Percentiles rank a stretch among this genome's conserved stretches.
These are phyloP conservation scores for Mastacembelus armatus DNA, from an alignment of 2,797 vertebrate genomes.

Conservation along the genomic window DNA sequence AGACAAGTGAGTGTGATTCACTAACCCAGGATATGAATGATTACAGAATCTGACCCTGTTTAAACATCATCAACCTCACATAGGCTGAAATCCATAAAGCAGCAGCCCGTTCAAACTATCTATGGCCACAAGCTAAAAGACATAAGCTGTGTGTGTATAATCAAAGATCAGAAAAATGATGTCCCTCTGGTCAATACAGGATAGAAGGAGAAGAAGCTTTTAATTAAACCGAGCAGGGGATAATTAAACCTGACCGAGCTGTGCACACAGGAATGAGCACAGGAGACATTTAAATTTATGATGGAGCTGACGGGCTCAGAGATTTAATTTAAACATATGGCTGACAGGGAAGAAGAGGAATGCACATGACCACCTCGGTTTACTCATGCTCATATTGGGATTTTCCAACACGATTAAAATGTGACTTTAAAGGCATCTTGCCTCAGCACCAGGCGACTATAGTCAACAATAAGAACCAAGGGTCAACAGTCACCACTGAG, in stretches of 20 bases:
- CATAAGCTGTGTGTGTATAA: background rate
- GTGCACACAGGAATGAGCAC: background rate
- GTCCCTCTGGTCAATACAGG: slow-evolving; percentile 36
- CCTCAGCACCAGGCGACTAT: too few relatives aligned
- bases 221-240: slow-evolving; percentile 24
- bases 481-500: too few relatives aligned
- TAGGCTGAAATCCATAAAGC: slow-evolving; percentile 5
- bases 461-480: too few relatives aligned
- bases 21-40: too few relatives aligned
- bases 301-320: too few relatives aligned
- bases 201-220: slow-evolving; percentile 11
- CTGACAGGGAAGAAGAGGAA: background rate
- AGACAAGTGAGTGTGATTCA: too few relatives aligned
- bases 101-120: background rate
- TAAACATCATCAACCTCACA: background rate
- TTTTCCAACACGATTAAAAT: too few relatives aligned
- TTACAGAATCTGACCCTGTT: too few relatives aligned
- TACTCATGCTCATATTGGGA: background rate
- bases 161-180: slow-evolving; percentile 5
- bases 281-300: slow-evolving; percentile 24
- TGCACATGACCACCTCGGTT: background rate
- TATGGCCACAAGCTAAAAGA: slow-evolving; percentile 29
- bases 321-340: too few relatives aligned
- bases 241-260: too few relatives aligned
- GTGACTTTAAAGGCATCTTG: too few relatives aligned